Evolutionary conservation across 2,797 vertebrate genomes (phyloP).

Genomic region (Cetoscarus ocellatus): DNA sequence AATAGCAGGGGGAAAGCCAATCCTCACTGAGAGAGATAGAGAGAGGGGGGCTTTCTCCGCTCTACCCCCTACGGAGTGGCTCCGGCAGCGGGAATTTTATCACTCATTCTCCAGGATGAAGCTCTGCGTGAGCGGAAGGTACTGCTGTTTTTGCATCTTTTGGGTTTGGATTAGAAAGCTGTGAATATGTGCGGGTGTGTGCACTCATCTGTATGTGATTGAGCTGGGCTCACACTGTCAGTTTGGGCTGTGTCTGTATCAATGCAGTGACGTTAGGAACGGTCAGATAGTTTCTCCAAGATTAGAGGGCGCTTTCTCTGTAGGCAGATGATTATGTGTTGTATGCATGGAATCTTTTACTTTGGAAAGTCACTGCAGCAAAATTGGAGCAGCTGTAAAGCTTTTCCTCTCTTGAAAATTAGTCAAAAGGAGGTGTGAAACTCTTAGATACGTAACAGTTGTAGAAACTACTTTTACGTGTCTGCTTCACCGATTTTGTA

Average conservation of each 20-base stretch:
- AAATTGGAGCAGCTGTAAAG: conserved; percentile 46
- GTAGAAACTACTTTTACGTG: conserved; percentile 2
- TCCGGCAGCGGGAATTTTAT: conserved; percentile 62
- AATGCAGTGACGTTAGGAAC: conserved; percentile 48
- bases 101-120: conserved; percentile 74
- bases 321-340: conserved; percentile 14
- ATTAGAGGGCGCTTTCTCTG: conserved; percentile 27
- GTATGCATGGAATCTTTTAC: conserved; percentile 39
- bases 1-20: conserved; percentile 71
- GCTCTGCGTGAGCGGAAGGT: conserved; percentile 80
- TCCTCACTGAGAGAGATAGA: conserved; percentile 46
- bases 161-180: conserved; percentile 60
- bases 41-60: conserved; percentile 60
- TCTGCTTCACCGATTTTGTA: conserved; percentile 31
- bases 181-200: conserved; percentile 27
- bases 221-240: conserved; percentile 43
- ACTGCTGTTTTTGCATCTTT: conserved; percentile 62
- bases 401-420: conserved; percentile 14
- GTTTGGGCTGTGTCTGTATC: conserved; percentile 34
- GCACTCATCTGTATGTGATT: conserved; percentile 57
- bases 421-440: conserved; percentile 8
- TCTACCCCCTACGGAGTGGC: conserved; percentile 32
- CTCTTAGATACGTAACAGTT: conserved; percentile 5
- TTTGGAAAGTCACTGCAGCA: conserved; percentile 51
- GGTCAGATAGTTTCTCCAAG: conserved; percentile 56